A percentile compares a stretch with the other conserved stretches of the same genome.
These are phyloP conservation scores for Smutsia gigantea DNA, from an alignment of 2,797 vertebrate species.

Conservation along the genomic window DNA sequence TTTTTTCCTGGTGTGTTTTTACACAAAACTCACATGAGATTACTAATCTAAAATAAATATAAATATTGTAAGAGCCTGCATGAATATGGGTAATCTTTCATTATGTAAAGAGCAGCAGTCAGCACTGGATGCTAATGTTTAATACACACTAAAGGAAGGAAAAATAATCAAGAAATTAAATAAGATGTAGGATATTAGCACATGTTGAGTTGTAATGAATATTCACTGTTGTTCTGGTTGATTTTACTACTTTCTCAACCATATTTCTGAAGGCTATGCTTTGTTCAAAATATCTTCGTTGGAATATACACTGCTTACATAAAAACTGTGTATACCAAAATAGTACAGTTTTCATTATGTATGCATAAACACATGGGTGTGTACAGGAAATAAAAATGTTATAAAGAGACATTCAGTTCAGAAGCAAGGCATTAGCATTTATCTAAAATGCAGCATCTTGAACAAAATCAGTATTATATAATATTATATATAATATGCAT, in stretches of 20 bases:
- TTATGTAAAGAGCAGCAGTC: slow-evolving; percentile 71
- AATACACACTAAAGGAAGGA: slow-evolving; percentile 64
- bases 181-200: slow-evolving; percentile 71
- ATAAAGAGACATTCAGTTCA: neutral
- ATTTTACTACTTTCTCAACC: slow-evolving; percentile 60
- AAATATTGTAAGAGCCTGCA: slow-evolving; percentile 65
- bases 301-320: slow-evolving; percentile 50
- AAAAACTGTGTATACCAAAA: slow-evolving; percentile 6
- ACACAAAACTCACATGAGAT: slow-evolving; percentile 55
- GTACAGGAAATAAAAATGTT: slow-evolving; percentile 31
- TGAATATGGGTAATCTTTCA: slow-evolving; percentile 66
- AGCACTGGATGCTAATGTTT: slow-evolving; percentile 60
- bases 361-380: neutral
- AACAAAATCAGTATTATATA: slow-evolving; percentile 18
- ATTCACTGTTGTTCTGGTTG: slow-evolving; percentile 62
- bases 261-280: slow-evolving; percentile 69
- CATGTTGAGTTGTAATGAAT: slow-evolving; percentile 76
- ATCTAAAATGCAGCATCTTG: neutral
- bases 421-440: neutral
- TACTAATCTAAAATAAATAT: slow-evolving; percentile 66
- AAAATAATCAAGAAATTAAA: slow-evolving; percentile 81
- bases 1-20: neutral
- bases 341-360: neutral
- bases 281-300: slow-evolving; percentile 74
- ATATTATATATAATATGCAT: neutral